Evolutionary conservation across 2,113 vertebrate species (phyloP), one percentile per base, ranked within the genome.

Genomic region (Tylochromis polylepis): DNA sequence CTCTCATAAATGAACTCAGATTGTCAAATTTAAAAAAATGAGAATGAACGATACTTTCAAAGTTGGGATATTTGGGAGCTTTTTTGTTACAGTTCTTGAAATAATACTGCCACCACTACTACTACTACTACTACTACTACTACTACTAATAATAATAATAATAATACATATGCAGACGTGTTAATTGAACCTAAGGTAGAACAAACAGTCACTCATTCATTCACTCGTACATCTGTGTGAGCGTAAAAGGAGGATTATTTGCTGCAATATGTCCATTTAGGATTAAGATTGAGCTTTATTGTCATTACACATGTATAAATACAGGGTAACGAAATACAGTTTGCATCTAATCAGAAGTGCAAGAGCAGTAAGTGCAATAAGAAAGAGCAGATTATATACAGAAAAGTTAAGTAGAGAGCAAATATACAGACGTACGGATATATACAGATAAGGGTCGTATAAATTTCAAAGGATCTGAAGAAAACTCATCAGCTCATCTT

Each of bases 41-140:
- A 15, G 14, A 15, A 3, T 72, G 41, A 72, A 29, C 15, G 29
- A 75, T 18, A 41, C 27, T 51, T 7, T 51, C 3, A 51, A 18
- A 51, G 18, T 18, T 72, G 41, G n/a, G n/a, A n/a, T n/a, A n/a
- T n/a, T n/a, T n/a, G n/a, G 41, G 15, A 49, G 49, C 43, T 49
- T 49, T 49, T 56, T 56, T 57, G 5, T 24, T 24, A 12, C 16
- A 20, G 3, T 8, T 20, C 6, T 51, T 18, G 49, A 51, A 53
- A 20, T 12, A 10, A 41, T 18, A 24, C 36, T 41, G 22, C 11
- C 22, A 36, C 5, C 5, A 36, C 5, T 8, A 36, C 5, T 8
- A 36, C 5, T 8, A 36, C 5, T 8, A 36, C 5, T 8, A 38
- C 4, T 6, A 49, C 5, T 18, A 5, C 24, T 49, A 27, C 0